These are phyloP conservation scores for Zosterops japonicus DNA, from an alignment of 2,113 vertebrate species.

Conservation along the genomic window DNA sequence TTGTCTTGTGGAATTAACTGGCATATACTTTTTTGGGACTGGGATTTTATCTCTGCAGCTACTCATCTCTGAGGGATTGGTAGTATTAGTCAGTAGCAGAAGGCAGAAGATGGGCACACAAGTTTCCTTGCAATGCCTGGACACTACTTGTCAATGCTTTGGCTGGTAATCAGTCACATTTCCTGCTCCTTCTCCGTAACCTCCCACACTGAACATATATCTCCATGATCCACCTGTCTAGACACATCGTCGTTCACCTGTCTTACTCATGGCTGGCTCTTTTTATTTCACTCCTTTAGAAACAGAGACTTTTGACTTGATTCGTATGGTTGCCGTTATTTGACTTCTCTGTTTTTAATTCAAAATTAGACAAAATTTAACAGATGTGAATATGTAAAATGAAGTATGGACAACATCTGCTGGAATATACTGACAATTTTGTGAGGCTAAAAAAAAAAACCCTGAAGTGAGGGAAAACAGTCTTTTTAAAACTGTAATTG, in stretches of 20 bases:
- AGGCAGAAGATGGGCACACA: background rate
- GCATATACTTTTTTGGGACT: background rate
- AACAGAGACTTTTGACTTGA: background rate
- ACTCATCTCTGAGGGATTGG: background rate
- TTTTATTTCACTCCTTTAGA: background rate
- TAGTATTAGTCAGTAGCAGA: background rate
- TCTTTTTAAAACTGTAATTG: background rate
- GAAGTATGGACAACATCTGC: background rate
- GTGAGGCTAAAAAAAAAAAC: background rate
- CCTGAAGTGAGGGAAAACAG: background rate
- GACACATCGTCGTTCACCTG: rapidly evolving
- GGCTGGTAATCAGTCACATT: background rate
- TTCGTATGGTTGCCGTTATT: background rate
- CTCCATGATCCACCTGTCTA: background rate
- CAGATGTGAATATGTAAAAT: background rate
- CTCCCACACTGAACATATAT: background rate
- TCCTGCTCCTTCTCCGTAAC: background rate
- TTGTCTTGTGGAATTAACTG: background rate
- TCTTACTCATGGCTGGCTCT: background rate
- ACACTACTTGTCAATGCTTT: background rate
- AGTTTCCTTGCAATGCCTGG: background rate
- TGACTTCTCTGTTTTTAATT: background rate
- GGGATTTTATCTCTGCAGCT: background rate
- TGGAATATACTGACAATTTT: background rate
- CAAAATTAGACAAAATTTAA: background rate